A percentile compares a stretch with the other conserved stretches of the same genome.
Conservation (phyloP, 2,797 vertebrate species). For the Vespertilio murinus region DNA sequence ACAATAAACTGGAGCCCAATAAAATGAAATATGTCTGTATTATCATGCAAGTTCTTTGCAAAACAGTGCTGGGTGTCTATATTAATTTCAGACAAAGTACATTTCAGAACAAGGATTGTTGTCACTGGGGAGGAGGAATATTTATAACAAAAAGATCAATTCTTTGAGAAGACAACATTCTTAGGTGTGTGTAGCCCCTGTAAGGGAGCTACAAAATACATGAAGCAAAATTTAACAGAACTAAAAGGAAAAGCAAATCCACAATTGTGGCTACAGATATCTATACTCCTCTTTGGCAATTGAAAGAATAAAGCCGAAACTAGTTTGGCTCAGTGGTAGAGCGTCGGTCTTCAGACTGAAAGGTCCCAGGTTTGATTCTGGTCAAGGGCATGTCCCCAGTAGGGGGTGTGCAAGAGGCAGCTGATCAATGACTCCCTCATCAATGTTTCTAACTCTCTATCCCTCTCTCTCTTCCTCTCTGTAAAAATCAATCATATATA, state of each 20-base stretch:
- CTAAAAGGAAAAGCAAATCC: not conserved
- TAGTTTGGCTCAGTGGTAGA: too few relatives aligned
- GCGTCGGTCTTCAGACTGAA: too few relatives aligned
- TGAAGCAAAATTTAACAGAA: not conserved
- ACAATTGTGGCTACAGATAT: not conserved
- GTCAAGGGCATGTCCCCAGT: too few relatives aligned
- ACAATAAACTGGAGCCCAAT: not conserved
- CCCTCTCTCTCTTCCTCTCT: too few relatives aligned
- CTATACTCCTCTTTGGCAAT: not conserved
- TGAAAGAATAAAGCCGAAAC: not conserved
- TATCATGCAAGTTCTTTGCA: not conserved
- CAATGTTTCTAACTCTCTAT: too few relatives aligned
- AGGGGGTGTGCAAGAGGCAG: too few relatives aligned
- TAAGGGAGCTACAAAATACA: not conserved
- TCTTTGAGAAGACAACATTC: not conserved
- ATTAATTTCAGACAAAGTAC: not conserved
- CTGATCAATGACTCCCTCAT: too few relatives aligned
- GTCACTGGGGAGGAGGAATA: not conserved
- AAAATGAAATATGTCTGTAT: not conserved
- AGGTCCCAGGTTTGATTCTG: too few relatives aligned
- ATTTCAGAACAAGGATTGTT: not conserved
- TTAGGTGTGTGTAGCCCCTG: not conserved
- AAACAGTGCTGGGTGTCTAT: not conserved
- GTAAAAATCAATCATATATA: too few relatives aligned
- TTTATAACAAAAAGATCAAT: not conserved